phyloP scores from a whole-genome alignment of 2,797 vertebrate species.

The Nannoperca obscura region DNA sequence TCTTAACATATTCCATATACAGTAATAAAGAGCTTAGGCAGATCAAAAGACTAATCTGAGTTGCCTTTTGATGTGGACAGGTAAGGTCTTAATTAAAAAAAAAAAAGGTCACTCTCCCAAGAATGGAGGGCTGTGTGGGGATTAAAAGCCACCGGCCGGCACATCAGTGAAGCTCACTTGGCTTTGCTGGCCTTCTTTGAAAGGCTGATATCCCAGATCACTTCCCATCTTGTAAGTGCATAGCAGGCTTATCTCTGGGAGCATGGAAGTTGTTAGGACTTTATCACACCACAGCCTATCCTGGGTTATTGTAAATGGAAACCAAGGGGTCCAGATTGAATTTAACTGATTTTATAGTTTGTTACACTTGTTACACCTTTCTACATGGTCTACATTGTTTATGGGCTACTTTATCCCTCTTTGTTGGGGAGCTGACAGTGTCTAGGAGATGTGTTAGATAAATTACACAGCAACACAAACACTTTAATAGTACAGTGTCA shows the following conservation, averaged over 20 bases:
- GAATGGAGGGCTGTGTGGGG: conserved; percentile 67
- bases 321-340: conserved; percentile 72
- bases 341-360: conserved; percentile 64
- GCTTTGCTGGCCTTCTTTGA: conserved; percentile 80
- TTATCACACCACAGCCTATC: conserved; percentile 79
- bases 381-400: conserved; percentile 26
- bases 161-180: conserved; percentile 79
- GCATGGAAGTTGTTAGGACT: conserved; percentile 83
- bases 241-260: conserved; percentile 80
- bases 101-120: conserved; percentile 54
- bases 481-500: conserved; percentile 21
- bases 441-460: conserved; percentile 8
- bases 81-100: conserved; percentile 78
- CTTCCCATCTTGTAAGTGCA: conserved; percentile 81
- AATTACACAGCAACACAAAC: conserved; percentile 20
- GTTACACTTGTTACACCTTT: conserved; percentile 44
- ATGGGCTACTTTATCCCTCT: conserved; percentile 29
- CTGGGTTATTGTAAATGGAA: conserved; percentile 81
- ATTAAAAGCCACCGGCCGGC: conserved; percentile 71
- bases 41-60: conserved; percentile 80
- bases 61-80: conserved; percentile 78
- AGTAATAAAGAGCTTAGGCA: conserved; percentile 80
- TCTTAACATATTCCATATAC: conserved; percentile 75
- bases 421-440: not conserved
- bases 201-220: conserved; percentile 84